Evolutionary conservation across 2,888 invertebrate genomes (phyloP).

Genomic region (Crioceris asparagi): DNA sequence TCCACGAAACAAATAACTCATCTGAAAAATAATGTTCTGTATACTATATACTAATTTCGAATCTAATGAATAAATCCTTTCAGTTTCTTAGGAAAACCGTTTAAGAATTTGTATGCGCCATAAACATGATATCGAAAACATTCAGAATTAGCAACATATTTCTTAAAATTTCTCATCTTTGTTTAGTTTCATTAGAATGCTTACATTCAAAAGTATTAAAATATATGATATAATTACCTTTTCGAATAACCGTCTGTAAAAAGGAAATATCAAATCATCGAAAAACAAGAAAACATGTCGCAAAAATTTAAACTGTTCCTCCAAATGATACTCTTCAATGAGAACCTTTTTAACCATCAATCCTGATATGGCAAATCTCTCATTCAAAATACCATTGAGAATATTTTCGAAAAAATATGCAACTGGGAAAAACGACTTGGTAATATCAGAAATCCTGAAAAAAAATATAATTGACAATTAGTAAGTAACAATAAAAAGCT

Average conservation of each 20-base stretch:
- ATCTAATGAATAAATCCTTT: no score
- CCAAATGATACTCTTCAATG: constrained; percentile 29
- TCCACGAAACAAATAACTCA: no score
- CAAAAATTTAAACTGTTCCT: constrained; percentile 31
- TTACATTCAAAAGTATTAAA: no score
- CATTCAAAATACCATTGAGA: constrained; percentile 26
- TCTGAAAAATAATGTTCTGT: no score
- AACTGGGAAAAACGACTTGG: constrained; percentile 28
- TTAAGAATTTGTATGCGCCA: no score
- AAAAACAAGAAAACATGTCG: constrained; percentile 32
- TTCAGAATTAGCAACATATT: no score
- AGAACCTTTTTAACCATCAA: constrained; percentile 32
- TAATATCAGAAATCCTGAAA: constrained; percentile 29
- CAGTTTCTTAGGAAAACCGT: no score
- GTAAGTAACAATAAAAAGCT: neutral
- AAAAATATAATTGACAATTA: constrained; percentile 6
- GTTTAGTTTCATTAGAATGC: no score
- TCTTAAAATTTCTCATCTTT: no score
- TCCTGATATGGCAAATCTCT: constrained; percentile 31
- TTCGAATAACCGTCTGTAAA: constrained; percentile 31
- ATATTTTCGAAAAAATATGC: constrained; percentile 29
- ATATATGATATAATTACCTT: constrained; percentile 26
- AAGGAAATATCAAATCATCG: constrained; percentile 33
- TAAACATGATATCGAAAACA: no score
- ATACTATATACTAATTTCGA: no score